phyloP scores from a whole-genome alignment of 2,888 invertebrate genomes.

The Pediacus dermestoides region DNA sequence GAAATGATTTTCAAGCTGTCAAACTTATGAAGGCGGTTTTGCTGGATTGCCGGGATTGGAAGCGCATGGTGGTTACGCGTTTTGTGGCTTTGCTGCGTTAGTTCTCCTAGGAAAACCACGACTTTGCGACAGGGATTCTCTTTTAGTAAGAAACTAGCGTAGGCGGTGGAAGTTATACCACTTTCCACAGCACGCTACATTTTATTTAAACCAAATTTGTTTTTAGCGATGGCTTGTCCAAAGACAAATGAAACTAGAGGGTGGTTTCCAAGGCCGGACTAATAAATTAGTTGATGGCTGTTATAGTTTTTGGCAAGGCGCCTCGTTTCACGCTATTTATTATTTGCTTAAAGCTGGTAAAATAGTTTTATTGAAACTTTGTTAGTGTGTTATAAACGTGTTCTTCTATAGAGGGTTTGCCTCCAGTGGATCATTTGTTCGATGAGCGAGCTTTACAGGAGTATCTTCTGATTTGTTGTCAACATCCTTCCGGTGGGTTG shows the following conservation, averaged over 20 bases:
- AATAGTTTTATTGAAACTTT: not conserved
- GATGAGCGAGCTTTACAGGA: slow-evolving; percentile 88
- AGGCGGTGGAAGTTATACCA: slow-evolving; percentile 6
- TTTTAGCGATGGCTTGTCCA: slow-evolving; percentile 79
- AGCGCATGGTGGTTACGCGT: slow-evolving; percentile 99
- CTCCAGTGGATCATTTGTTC: slow-evolving; percentile 67
- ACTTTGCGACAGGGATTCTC: slow-evolving; percentile 69
- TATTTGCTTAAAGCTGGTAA: slow-evolving; percentile 58
- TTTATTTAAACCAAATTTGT: too few species aligned
- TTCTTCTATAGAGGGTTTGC: slow-evolving; percentile 17
- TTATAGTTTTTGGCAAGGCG: slow-evolving; percentile 99
- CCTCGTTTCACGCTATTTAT: slow-evolving; percentile 83
- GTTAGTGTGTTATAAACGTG: not conserved
- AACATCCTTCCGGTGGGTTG: slow-evolving; percentile 81
- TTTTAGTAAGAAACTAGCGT: slow-evolving; percentile 55
- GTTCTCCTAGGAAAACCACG: slow-evolving; percentile 74
- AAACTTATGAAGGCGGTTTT: slow-evolving; percentile 99
- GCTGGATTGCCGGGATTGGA: slow-evolving; percentile 91
- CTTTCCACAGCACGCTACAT: slow-evolving; percentile 10
- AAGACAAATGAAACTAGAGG: slow-evolving; percentile 90
- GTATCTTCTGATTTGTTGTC: slow-evolving; percentile 91
- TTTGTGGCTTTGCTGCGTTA: slow-evolving; percentile 91
- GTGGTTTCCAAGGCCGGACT: slow-evolving; percentile 96
- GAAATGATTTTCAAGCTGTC: slow-evolving; percentile 69
- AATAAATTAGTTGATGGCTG: slow-evolving; percentile 99